phyloP scores from a whole-genome alignment of 2,888 invertebrate species.

The Eugnorisma glareosa region DNA sequence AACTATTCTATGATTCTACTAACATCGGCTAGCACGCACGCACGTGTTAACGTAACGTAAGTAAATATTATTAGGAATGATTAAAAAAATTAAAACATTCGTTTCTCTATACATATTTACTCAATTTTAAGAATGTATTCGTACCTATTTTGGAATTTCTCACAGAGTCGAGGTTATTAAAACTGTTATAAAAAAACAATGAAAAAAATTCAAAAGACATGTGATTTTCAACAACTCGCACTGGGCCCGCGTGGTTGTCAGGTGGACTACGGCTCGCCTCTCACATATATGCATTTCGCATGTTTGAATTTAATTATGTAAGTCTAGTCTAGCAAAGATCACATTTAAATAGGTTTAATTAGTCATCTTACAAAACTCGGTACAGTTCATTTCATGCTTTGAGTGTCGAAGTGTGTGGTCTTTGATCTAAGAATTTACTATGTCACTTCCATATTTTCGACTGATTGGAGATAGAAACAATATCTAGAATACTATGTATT shows the following conservation, averaged over 20 bases:
- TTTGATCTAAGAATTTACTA: not conserved
- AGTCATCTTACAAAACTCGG: not conserved
- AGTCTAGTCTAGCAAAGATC: not conserved
- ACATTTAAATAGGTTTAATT: not conserved
- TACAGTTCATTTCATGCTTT: not conserved
- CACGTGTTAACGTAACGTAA: not conserved
- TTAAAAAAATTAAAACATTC: not conserved
- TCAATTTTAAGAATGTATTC: not conserved
- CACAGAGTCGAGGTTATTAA: not conserved
- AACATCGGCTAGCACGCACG: no score
- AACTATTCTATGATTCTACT: no score
- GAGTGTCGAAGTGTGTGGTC: not conserved
- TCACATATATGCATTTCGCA: not conserved
- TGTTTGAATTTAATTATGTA: not conserved
- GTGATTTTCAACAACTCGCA: not conserved
- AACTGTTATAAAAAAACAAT: not conserved
- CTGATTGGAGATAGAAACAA: not conserved
- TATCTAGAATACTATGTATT: not conserved
- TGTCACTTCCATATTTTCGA: not conserved
- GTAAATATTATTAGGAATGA: not conserved
- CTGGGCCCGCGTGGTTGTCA: not conserved
- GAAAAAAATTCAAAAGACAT: not conserved
- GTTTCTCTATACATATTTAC: not conserved
- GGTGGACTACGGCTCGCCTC: not conserved
- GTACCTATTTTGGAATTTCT: not conserved